Conservation (phyloP, 2,113 vertebrate genomes). For the Toxotes chatareus region DNA sequence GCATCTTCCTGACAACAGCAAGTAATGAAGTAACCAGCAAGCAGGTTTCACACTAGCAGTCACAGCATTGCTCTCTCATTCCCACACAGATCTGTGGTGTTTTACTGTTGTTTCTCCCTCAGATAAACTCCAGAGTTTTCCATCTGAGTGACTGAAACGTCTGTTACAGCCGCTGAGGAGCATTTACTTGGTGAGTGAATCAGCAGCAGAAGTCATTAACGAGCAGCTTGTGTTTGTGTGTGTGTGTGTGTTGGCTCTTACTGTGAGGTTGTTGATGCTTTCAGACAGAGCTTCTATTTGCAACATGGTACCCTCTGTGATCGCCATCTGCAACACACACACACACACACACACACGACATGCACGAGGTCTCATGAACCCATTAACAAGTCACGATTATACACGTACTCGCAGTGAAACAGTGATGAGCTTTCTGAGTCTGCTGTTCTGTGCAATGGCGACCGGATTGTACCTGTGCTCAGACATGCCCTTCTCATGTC, state of each 20-base stretch:
- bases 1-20: constrained; percentile 10
- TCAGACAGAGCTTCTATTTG: constrained; percentile 94
- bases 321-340: constrained; percentile 89
- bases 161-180: constrained; percentile 13
- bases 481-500: constrained; percentile 45
- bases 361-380: constrained; percentile 4
- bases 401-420: not conserved
- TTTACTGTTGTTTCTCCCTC: not conserved
- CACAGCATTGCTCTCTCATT: not conserved
- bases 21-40: not conserved
- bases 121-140: constrained; percentile 20
- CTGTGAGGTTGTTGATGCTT: constrained; percentile 94
- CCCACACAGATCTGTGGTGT: not conserved
- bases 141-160: constrained; percentile 15
- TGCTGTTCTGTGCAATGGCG: no score
- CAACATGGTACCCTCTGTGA: constrained; percentile 88
- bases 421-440: not conserved
- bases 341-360: constrained; percentile 30
- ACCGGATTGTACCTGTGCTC: constrained; percentile 22
- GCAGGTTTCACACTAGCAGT: constrained; percentile 10
- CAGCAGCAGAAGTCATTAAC: constrained; percentile 44
- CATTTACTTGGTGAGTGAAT: constrained; percentile 25
- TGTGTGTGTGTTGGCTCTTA: constrained; percentile 77
- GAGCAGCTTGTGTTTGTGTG: constrained; percentile 50
- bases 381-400: constrained; percentile 1